Percentiles rank a stretch among this genome's conserved stretches.
phyloP scores from a whole-genome alignment of 64 coral and sea anemone species.

The Acropora tenuis region DNA sequence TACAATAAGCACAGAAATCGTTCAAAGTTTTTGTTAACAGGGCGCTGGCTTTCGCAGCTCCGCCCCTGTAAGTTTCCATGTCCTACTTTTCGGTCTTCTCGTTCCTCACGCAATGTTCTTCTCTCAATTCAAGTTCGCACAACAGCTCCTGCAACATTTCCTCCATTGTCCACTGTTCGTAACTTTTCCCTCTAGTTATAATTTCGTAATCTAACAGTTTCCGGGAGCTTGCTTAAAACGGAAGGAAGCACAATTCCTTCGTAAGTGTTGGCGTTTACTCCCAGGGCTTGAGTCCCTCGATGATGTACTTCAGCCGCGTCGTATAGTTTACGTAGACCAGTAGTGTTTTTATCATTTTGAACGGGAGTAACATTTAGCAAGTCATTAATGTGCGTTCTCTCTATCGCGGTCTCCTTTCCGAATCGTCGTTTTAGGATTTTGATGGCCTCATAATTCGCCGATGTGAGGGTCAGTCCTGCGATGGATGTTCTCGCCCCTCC shows the following conservation, averaged over 20 bases:
- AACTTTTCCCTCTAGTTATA: slow-evolving; percentile 34
- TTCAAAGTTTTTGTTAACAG: background rate
- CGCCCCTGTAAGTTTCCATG: background rate
- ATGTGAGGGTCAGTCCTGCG: slow-evolving; percentile 25
- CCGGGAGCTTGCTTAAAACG: slow-evolving; percentile 52
- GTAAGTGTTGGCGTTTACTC: background rate
- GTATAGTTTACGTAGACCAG: background rate
- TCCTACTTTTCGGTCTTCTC: background rate
- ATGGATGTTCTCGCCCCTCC: background rate
- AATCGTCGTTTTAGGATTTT: slow-evolving; percentile 34
- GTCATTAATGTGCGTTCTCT: slow-evolving; percentile 22
- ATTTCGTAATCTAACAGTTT: slow-evolving; percentile 16
- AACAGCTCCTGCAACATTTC: slow-evolving; percentile 38
- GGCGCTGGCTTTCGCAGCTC: background rate
- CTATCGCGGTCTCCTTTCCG: background rate
- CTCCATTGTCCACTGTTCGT: slow-evolving; percentile 23
- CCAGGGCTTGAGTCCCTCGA: background rate
- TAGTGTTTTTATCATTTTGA: background rate
- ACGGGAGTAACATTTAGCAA: slow-evolving; percentile 14
- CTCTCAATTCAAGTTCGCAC: slow-evolving; percentile 47
- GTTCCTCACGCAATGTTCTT: slow-evolving; percentile 6
- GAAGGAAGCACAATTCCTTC: slow-evolving; percentile 9
- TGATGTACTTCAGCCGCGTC: slow-evolving; percentile 37
- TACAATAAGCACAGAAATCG: slow-evolving; percentile 29
- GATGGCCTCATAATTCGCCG: slow-evolving; percentile 23